Conservation (phyloP, 2,888 invertebrate species). For the Synanthedon andrenaeformis region DNA sequence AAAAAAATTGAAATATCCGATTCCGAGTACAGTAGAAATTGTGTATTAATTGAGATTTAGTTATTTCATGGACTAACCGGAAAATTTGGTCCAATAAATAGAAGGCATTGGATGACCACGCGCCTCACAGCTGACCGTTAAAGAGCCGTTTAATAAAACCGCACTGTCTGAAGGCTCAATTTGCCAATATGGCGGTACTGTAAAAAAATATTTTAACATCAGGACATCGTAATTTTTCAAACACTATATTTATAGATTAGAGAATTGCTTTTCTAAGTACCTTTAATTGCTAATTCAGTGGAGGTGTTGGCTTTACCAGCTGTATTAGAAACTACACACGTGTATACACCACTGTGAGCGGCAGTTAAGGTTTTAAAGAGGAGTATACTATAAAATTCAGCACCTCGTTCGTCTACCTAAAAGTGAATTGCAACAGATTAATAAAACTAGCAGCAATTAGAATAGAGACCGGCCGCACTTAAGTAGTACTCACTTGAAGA, state of each 20-base stretch:
- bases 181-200: slow-evolving; percentile 85
- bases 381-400: slow-evolving; percentile 79
- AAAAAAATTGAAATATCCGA: slow-evolving; percentile 4
- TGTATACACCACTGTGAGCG: slow-evolving; percentile 77
- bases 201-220: slow-evolving; percentile 8
- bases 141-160: slow-evolving; percentile 78
- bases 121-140: slow-evolving; percentile 81
- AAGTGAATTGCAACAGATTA: slow-evolving; percentile 5
- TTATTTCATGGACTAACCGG: slow-evolving; percentile 62
- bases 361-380: slow-evolving; percentile 78
- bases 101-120: slow-evolving; percentile 82
- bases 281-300: slow-evolving; percentile 78
- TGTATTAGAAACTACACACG: slow-evolving; percentile 79
- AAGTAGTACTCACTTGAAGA: slow-evolving; percentile 62
- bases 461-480: background rate
- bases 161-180: slow-evolving; percentile 80
- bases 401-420: slow-evolving; percentile 76
- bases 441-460: background rate
- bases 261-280: slow-evolving; percentile 30
- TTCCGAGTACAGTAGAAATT: background rate
- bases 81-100: slow-evolving; percentile 80
- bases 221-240: background rate
- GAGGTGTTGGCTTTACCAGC: slow-evolving; percentile 81
- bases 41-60: background rate
- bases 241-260: background rate